Evolutionary conservation across 2,888 invertebrate species (phyloP), one percentile per base, ranked within the genome.

Genomic region (Cephus spinipes): DNA sequence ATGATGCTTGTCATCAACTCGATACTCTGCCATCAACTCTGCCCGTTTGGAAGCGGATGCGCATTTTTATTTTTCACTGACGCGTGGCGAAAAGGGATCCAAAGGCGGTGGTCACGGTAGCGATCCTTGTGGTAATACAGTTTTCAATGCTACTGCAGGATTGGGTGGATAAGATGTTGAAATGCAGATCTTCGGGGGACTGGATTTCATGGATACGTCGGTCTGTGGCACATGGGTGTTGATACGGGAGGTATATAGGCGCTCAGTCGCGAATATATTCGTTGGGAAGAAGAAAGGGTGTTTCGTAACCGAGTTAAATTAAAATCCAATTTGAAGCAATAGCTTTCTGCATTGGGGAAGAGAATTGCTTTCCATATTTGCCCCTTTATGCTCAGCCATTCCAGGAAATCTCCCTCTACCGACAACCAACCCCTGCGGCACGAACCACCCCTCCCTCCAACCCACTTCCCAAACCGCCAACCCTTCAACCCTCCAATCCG

Each of bases 321-420:
- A 82, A 85, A 85, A 85, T 82, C 83, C 82, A 84, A 85, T 85
- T 84, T 81, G 81, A 79, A 82, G 80, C 80, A 81, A 82, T 84
- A 80, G 81, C 75, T 81, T 80, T 77, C 77, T 80, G 76, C 74
- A 77, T 82, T 75, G 79, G 76, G 80, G 15, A 73, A 75, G 76
- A 73, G 80, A 81, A 81, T 81, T 81, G 80, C 78, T 79, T 83
- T 82, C 77, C 79, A 81, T 81, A 82, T 83, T 81, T 80, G 79
- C 79, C 80, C 73, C 68, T 40, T 34, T 74, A 36, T 31, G 11
- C 68, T 36, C 35, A 31, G 23, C 55, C 23, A 23, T 55, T 55
- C 23, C 2, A 9, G 55, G 9, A 55, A 40, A 55, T 55, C 55
- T 55, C 23, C 55, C 23, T 23, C 55, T 55, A 23, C 55, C 55